Percentiles rank a stretch among this genome's conserved stretches.
Conservation (phyloP, 2,797 vertebrate genomes). For the Trachops cirrhosus region DNA sequence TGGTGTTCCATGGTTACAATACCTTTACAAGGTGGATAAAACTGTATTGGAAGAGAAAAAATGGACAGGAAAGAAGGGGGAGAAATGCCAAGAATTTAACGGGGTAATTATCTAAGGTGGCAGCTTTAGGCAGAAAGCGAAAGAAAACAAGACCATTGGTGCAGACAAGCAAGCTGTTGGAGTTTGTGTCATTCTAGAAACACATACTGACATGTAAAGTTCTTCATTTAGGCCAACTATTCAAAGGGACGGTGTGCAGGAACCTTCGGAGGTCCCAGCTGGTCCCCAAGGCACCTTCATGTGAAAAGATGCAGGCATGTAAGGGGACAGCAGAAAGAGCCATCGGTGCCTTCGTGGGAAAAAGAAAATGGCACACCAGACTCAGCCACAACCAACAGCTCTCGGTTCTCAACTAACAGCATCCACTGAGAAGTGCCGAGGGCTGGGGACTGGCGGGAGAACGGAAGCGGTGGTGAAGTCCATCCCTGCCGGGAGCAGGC, state of each 20-base stretch:
- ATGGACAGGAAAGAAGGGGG: neutral
- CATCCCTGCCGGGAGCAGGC: neutral
- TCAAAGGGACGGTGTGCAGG: neutral
- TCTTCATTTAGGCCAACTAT: neutral
- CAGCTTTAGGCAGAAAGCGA: neutral
- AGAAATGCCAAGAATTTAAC: neutral
- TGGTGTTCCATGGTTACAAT: neutral
- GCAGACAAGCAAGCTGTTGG: neutral
- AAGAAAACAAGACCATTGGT: neutral
- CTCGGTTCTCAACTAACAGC: neutral
- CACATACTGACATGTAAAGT: neutral
- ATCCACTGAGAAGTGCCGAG: neutral
- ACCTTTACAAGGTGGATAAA: neutral
- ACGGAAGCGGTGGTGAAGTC: neutral
- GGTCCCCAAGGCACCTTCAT: neutral
- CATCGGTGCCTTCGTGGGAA: neutral
- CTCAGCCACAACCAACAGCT: neutral
- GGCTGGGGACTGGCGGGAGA: neutral
- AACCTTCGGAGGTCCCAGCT: neutral
- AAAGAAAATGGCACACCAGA: neutral
- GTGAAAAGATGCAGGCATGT: neutral
- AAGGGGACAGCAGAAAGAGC: neutral
- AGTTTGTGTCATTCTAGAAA: neutral
- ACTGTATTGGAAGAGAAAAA: neutral
- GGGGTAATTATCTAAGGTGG: neutral